Conservation (phyloP, 2,797 vertebrate species). For the Ctenopoma kingsleyae region DNA sequence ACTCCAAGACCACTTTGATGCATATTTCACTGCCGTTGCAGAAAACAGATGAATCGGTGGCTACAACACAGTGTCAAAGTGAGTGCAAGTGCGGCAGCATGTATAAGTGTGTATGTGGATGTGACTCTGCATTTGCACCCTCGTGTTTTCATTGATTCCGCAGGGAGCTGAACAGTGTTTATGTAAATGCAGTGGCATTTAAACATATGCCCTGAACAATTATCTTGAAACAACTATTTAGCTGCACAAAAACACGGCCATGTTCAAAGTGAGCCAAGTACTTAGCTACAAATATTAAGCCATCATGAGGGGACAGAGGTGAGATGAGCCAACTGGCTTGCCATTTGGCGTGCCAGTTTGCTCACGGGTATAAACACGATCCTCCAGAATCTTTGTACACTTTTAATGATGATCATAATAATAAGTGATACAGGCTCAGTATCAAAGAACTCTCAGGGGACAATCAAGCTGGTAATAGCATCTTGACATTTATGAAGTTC, state of each 20-base stretch:
- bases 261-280: slow-evolving; percentile 43
- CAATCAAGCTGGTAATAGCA: slow-evolving; percentile 35
- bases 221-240: slow-evolving; percentile 75
- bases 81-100: slow-evolving; percentile 35
- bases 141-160: slow-evolving; percentile 68
- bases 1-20: slow-evolving; percentile 70
- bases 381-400: slow-evolving; percentile 27
- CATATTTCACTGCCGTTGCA: slow-evolving; percentile 71
- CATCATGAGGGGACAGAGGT: slow-evolving; percentile 55
- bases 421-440: slow-evolving; percentile 23
- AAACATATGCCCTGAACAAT: slow-evolving; percentile 77
- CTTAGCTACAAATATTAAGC: slow-evolving; percentile 56
- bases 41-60: slow-evolving; percentile 62
- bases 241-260: slow-evolving; percentile 54
- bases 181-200: slow-evolving; percentile 81
- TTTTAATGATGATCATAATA: slow-evolving; percentile 54
- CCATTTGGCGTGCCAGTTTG: slow-evolving; percentile 57
- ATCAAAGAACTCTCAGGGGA: slow-evolving; percentile 33
- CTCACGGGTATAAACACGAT: slow-evolving; percentile 32
- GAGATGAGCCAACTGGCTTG: slow-evolving; percentile 58
- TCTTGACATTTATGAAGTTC: slow-evolving; percentile 48
- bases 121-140: slow-evolving; percentile 29
- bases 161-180: slow-evolving; percentile 76
- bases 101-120: slow-evolving; percentile 7
- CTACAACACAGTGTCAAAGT: slow-evolving; percentile 56